A percentile compares a stretch with the other conserved stretches of the same genome.
Evolutionary conservation across 23 tunicate genomes (phyloP).

Genomic region (Halocynthia roretzi): DNA sequence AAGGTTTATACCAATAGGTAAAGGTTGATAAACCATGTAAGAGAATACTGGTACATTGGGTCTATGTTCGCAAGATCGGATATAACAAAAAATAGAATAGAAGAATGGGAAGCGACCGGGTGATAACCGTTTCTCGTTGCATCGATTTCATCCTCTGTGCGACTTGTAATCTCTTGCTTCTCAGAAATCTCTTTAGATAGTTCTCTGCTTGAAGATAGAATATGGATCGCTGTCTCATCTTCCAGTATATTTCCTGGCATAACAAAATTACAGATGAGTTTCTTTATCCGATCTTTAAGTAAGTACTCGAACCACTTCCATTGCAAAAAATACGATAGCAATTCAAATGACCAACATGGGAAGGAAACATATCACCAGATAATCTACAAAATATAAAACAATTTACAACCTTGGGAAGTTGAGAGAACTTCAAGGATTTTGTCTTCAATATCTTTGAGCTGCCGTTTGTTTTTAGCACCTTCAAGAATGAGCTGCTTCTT

Average conservation of each 20-base stretch:
- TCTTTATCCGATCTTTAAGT: too few species aligned
- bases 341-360: too few species aligned
- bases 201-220: conserved; percentile 59
- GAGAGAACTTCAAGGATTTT: conserved; percentile 78
- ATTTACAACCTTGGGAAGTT: conserved; percentile 14
- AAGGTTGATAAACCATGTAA: conserved; percentile 77
- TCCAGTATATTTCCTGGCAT: conserved; percentile 67
- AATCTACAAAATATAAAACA: too few species aligned
- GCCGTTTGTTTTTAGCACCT: conserved; percentile 74
- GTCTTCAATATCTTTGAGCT: conserved; percentile 82
- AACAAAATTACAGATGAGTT: too few species aligned
- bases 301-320: too few species aligned
- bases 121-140: conserved; percentile 63
- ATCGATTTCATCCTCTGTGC: conserved; percentile 74
- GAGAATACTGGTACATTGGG: conserved; percentile 90
- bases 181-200: conserved; percentile 59
- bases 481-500: conserved; percentile 72
- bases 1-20: conserved; percentile 50
- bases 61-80: conserved; percentile 88
- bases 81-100: conserved; percentile 82
- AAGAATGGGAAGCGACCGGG: conserved; percentile 81
- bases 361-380: too few species aligned
- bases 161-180: conserved; percentile 77
- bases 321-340: too few species aligned
- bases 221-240: conserved; percentile 74